Evolutionary conservation across 2,797 vertebrate species (phyloP), one percentile per base, ranked within the genome.

Genomic region (Cossypha polioptera): DNA sequence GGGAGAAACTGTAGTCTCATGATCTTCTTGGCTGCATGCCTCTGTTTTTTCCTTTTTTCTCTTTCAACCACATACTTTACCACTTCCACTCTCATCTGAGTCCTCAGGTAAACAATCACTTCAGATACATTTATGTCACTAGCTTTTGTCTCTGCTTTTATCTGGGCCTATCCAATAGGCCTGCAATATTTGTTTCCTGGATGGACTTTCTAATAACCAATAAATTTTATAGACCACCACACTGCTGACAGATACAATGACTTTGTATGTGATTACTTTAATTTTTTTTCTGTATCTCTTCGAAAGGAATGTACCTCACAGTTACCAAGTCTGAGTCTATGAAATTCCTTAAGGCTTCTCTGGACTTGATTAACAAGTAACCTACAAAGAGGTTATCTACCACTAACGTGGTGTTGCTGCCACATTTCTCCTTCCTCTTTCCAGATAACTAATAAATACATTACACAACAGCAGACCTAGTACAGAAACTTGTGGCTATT

Each of bases 401-500:
- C 62, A 90, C 53, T 78, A 92, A 86, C 0, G 0, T 75, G 35
- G 42, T n/a, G 22, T 36, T 95, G 45, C 53, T 94, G 67, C 81
- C 65, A 82, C 76, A 90, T 95, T 95, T 90, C 88, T 95, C 38
- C 88, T 91, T 92, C 78, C 35, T 88, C 53, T 81, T 93, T 79
- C 71, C 57, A 93, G 57, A 93, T 91, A 94, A 86, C 28, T 92
- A 93, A 92, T 76, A 95, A 87, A 90, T 74, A 69, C 31, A 61
- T 76, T 79, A 61, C 54, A 74, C 61, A 93, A 71, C 79, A 88
- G 65, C 63, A 89, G 86, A 77, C n/a, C n/a, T 69, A 35, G 77
- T 69, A 91, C 65, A 82, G 78, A 91, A 94, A 92, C 31, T 61
- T 90, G 67, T 85, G 94, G 36, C 83, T 87, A 90, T 96, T 96